phyloP scores from a whole-genome alignment of 2,888 invertebrate genomes.

The Epinotia ramella region DNA sequence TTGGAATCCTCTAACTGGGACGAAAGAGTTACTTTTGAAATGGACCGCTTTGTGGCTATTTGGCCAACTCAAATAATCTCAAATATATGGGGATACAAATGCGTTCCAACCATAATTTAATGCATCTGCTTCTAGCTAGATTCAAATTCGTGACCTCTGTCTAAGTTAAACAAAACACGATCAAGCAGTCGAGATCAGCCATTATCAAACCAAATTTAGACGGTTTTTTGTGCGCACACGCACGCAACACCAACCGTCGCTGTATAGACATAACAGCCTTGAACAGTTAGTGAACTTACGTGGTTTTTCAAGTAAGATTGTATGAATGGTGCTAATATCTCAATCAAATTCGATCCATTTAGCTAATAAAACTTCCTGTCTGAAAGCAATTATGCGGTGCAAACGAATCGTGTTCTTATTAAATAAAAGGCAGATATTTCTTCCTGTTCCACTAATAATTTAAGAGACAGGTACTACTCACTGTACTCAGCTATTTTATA shows the following conservation, averaged over 20 bases:
- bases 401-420: slow-evolving; percentile 1
- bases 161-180: slow-evolving; percentile 1
- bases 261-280: slow-evolving; percentile 1
- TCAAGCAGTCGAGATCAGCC: slow-evolving; percentile 8
- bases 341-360: slow-evolving; percentile 25
- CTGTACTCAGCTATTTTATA: too few species aligned
- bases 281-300: background rate
- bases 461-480: too few species aligned
- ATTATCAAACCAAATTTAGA: slow-evolving; percentile 13
- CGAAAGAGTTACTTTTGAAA: too few species aligned
- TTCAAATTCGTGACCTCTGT: background rate
- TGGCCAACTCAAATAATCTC: too few species aligned
- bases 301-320: slow-evolving; percentile 1
- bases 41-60: too few species aligned
- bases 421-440: background rate
- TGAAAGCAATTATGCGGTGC: slow-evolving; percentile 1
- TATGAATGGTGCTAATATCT: slow-evolving; percentile 14
- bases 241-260: background rate
- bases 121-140: too few species aligned
- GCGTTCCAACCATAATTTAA: too few species aligned
- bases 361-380: slow-evolving; percentile 32
- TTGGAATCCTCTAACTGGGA: too few species aligned
- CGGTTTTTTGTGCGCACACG: slow-evolving; percentile 5
- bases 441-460: background rate
- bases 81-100: too few species aligned